Conservation (phyloP, 30 jellyfish, hydroid and myxozoan genomes). For the Pseudorhiza aurosa region DNA sequence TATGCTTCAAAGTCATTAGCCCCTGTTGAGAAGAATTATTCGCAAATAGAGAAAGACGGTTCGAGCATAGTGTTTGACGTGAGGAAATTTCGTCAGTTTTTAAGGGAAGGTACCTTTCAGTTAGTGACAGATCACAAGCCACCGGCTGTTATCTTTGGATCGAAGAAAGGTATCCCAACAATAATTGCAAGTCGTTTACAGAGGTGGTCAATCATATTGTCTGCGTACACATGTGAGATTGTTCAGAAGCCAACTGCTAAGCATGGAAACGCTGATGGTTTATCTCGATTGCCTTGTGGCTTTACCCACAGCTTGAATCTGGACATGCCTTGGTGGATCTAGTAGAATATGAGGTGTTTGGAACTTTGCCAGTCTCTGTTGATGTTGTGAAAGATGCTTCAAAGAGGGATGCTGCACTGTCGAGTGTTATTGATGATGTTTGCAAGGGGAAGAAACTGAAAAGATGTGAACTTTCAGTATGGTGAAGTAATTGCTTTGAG, state of each 20-base stretch:
- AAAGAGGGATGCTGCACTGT: constrained; percentile 35
- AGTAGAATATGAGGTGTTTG: constrained; percentile 65
- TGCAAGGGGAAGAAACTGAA: constrained; percentile 60
- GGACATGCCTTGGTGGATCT: constrained; percentile 68
- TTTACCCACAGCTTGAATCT: constrained; percentile 73
- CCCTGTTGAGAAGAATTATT: constrained; percentile 52
- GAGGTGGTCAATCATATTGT: constrained; percentile 54
- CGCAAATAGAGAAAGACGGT: constrained; percentile 68
- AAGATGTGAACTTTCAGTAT: constrained; percentile 39
- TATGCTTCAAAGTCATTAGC: constrained; percentile 68
- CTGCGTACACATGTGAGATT: constrained; percentile 49
- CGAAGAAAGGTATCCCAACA: constrained; percentile 71
- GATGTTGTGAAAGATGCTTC: constrained; percentile 35
- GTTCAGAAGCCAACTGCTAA: constrained; percentile 63
- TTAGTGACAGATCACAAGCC: constrained; percentile 69
- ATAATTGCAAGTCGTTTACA: constrained; percentile 68
- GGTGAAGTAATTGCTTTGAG: constrained; percentile 59
- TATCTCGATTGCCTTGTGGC: constrained; percentile 66
- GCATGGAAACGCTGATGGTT: constrained; percentile 71
- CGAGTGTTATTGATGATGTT: constrained; percentile 57
- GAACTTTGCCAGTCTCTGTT: constrained; percentile 67
- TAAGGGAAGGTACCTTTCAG: constrained; percentile 52
- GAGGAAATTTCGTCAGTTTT: constrained; percentile 63
- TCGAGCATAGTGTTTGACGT: constrained; percentile 68
- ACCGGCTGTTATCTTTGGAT: constrained; percentile 55